Evolutionary conservation across 1,140 invertebrate genomes (phyloP), one percentile per base, ranked within the genome.

Genomic region (Drosophila ficusphila): DNA sequence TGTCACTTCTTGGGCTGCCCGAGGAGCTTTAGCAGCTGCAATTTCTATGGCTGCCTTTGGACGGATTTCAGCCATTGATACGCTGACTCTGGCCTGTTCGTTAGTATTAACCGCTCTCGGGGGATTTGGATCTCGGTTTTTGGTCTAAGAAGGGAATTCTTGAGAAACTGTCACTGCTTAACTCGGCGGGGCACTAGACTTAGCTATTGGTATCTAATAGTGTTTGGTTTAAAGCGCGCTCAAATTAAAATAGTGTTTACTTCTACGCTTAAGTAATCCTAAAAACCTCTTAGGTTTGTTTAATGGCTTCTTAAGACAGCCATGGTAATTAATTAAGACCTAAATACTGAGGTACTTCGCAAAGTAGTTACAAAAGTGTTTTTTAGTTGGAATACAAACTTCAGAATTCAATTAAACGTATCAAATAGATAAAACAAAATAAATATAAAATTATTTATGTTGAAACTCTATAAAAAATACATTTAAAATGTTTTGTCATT

Each of bases 1-100:
- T 76, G 70, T 79, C 67, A 77, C 36, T 79, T 73, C 73, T 73
- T 68, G 41, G 74, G 54, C 60, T 82, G 65, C 53, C 41, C 61
- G 64, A 25, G 64, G 36, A 67, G 64, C 64, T 67, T 67, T 42
- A 42, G 46, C 41, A 49, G 65, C 65, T 60, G 53, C 73, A 56
- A 38, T 75, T 83, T 75, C 51, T 71, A 79, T 71, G 79, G 75
- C 38, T 82, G 65, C 54, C 52, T 53, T 64, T 16, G 36, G 57
- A 64, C 57, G 36, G 69, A 72, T 72, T 72, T 61, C n/a, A 48
- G 31, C 61, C 64, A 73, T 62, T 73, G 68, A 73, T 73, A 73
- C 60, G 68, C 47, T 72, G 39, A 72, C 69, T 62, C 57, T 53
- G 46, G 47, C 19, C 38, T 29, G 41, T 27, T 44, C 7, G 21